Conservation (phyloP, 2,113 vertebrate genomes). For the Apus apus region DNA sequence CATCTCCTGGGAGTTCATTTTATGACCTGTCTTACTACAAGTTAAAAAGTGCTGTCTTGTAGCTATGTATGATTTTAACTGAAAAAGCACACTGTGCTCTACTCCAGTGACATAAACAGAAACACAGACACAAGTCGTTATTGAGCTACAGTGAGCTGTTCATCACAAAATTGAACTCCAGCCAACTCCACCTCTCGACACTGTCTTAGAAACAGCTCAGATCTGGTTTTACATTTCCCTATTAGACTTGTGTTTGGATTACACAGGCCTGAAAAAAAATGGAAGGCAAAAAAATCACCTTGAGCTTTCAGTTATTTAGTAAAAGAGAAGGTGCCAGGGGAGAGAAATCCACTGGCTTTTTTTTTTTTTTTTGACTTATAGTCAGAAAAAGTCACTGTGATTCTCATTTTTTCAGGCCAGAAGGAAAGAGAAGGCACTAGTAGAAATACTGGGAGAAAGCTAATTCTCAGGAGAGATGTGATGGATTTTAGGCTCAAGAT, state of each 20-base stretch:
- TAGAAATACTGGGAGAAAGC: background rate
- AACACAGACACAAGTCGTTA: conserved; percentile 47
- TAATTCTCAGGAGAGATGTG: background rate
- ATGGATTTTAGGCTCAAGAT: background rate
- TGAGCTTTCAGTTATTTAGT: background rate
- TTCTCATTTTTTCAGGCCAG: background rate
- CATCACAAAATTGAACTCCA: conserved; percentile 23
- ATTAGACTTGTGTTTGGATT: background rate
- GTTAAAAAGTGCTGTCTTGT: conserved; percentile 19
- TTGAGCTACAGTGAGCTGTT: conserved; percentile 40
- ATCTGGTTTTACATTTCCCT: conserved; percentile 12
- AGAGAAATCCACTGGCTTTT: background rate
- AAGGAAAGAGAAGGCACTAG: background rate
- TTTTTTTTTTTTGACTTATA: background rate
- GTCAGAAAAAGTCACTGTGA: background rate
- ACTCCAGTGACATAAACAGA: conserved; percentile 53
- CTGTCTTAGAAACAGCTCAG: conserved; percentile 44
- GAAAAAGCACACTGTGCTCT: conserved; percentile 58
- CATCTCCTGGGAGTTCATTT: background rate
- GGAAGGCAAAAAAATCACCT: background rate
- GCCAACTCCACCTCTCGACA: conserved; percentile 30
- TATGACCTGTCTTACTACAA: conserved; percentile 48
- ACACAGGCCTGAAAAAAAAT: background rate
- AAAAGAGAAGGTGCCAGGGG: background rate
- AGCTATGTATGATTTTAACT: conserved; percentile 40